Base-by-base conservation (phyloP, 2,888 invertebrate genomes). In the Pollenia angustigena region DNA sequence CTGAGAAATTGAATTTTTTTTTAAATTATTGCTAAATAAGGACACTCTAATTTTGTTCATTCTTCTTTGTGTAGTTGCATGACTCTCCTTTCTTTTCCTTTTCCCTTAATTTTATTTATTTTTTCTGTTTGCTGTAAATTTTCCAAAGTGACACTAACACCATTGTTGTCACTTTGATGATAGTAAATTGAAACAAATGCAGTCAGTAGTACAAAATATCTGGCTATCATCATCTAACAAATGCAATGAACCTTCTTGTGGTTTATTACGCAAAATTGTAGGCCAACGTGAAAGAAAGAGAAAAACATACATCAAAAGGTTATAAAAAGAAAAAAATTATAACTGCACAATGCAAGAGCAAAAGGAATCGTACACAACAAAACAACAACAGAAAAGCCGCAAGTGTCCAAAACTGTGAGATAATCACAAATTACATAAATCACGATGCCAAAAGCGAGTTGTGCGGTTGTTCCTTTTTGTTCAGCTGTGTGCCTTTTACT, bases 361-460 rank as follows among this genome's bases (percentile, higher is more conserved):
- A 40, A 64, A 32, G 56, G 14, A 16, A 2, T 46, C 0, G 56
- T 9, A 81, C 64, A 46, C 46, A 74, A 66, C 76, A 81, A 68
- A 74, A 79, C 10, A 68, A 54, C 60, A 79, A 82, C 32, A 75
- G 40, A 60, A 78, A 76, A 69, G 82, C 86, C 82, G 84, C 84
- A 87, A 87, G 78, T 87, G 84, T 81, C 76, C 58, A 81, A 81
- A 86, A 83, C 86, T 66, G 66, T 74, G 83, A 87, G 81, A 87
- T 87, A 87, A 87, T 87, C 87, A 84, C 81, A 84, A 87, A 84
- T 87, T 79, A 81, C 87, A 84, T 84, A 87, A 87, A 84, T 84
- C 84, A 81, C 84, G 76, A n/a, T 78, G 81, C 48, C 76, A 50
- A 75, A 83, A 76, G 69, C 56, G 62, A 48, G 40, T 64, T 74